Base-by-base conservation (phyloP, 2,888 invertebrate species). In the Periphyllus acericola region DNA sequence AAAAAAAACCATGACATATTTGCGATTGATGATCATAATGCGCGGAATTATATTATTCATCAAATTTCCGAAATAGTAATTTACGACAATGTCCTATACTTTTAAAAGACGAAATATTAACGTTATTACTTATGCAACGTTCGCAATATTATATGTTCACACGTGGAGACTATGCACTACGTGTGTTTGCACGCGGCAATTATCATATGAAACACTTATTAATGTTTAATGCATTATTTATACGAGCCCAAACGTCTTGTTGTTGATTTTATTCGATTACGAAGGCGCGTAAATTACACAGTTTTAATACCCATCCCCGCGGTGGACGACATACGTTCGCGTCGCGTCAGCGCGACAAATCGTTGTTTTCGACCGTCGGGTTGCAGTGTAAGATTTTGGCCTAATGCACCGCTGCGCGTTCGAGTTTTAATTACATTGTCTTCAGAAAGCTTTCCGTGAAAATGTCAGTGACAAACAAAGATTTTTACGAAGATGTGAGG, bases 401-500 rank as follows among this genome's bases (percentile, higher is more conserved):
- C n/a, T 29, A 46, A 11, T 52, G 52, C 32, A 11, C 29, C 11
- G 46, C 9, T 46, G 46, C 46, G 46, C 9, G 4, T 46, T 46
- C 46, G 46, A 14, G 46, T 46, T 14, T 46, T 55, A 0, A 60
- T 66, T 3, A n/a, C 8, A 17, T 6, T 3, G 21, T 80, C 29
- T 29, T 8, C 40, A 17, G 0, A 11, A 29, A 21, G 19, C n/a
- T 21, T 25, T 60, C 14, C 29, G 21, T 14, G 32, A 85, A 46
- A 34, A 85, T 85, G 78, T 19, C 76, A 0, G 52, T 46, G 25
- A 21, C 46, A 3, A 34, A n/a, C 8, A 78, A 85, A 68, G 68
- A 85, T 78, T 85, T 87, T 29, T 87, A 87, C 32, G 81, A 87
- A 32, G 80, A 87, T 17, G n/a, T 87, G 14, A 81, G 80, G 81